phyloP scores from a whole-genome alignment of 2,888 invertebrate species.

The Agriopis marginaria region DNA sequence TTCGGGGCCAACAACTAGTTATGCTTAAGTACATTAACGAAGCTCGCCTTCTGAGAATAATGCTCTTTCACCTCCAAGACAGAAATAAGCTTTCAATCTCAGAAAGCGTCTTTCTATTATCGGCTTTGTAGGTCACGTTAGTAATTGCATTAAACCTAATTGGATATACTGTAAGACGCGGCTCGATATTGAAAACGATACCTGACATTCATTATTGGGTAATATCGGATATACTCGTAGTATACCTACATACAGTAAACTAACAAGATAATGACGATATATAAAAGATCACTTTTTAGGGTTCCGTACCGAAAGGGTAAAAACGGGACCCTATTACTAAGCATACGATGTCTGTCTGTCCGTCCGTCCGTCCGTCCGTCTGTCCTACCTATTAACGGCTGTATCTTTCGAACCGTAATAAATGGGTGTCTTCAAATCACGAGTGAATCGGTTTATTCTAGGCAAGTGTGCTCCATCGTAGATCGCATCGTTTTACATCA shows the following conservation, averaged over 20 bases:
- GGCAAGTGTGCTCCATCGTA: no score
- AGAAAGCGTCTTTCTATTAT: constrained; percentile 9
- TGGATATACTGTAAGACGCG: constrained; percentile 10
- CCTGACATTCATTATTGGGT: constrained; percentile 14
- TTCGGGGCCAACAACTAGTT: no score
- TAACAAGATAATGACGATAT: constrained; percentile 9
- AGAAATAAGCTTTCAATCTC: constrained; percentile 7
- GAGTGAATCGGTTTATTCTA: no score
- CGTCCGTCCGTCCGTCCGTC: no score
- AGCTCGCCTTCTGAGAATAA: not conserved
- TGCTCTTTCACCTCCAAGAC: not conserved
- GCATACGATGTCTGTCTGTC: no score
- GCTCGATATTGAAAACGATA: constrained; percentile 5
- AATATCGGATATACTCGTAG: constrained; percentile 11
- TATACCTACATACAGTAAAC: constrained; percentile 9
- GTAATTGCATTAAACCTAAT: constrained; percentile 22
- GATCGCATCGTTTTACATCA: no score
- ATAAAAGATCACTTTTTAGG: no score
- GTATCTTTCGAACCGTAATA: no score
- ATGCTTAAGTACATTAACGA: not conserved
- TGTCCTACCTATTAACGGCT: no score
- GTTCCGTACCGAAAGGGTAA: no score
- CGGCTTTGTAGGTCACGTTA: constrained; percentile 3
- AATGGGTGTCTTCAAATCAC: no score
- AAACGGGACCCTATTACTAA: no score